phyloP scores from a whole-genome alignment of 2,113 vertebrate genomes.

The Saimiri boliviensis region DNA sequence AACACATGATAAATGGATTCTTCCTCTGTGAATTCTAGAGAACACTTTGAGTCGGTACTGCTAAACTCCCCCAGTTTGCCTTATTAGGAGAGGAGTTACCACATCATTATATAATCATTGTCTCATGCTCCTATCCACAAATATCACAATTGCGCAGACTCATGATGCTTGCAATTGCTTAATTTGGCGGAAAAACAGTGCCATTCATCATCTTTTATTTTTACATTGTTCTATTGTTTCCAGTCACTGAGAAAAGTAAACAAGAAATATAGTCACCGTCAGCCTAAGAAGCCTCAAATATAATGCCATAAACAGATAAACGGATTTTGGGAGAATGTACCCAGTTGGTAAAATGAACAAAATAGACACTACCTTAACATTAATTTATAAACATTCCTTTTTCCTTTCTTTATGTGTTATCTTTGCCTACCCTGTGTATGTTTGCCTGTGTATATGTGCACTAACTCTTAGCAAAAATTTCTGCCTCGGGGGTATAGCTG shows the following conservation, averaged over 20 bases:
- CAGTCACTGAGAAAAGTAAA: background rate
- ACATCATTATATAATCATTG: background rate
- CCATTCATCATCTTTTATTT: background rate
- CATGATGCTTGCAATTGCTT: background rate
- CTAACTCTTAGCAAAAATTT: background rate
- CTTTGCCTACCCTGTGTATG: background rate
- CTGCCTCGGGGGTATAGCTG: background rate
- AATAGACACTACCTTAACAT: background rate
- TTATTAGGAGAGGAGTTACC: background rate
- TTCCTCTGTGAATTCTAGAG: background rate
- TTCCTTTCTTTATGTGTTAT: background rate
- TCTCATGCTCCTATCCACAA: constrained; percentile 11
- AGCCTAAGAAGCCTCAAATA: background rate
- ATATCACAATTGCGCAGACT: background rate
- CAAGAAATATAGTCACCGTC: background rate
- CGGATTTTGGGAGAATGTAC: background rate
- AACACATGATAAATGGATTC: background rate
- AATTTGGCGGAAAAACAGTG: background rate
- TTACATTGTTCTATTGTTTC: background rate
- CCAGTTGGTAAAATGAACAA: background rate
- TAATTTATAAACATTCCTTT: background rate
- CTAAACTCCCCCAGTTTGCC: background rate
- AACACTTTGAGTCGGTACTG: background rate
- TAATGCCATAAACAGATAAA: background rate
- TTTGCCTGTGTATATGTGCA: background rate